Conservation (phyloP, 1,140 invertebrate genomes). For the Artemia franciscana region DNA sequence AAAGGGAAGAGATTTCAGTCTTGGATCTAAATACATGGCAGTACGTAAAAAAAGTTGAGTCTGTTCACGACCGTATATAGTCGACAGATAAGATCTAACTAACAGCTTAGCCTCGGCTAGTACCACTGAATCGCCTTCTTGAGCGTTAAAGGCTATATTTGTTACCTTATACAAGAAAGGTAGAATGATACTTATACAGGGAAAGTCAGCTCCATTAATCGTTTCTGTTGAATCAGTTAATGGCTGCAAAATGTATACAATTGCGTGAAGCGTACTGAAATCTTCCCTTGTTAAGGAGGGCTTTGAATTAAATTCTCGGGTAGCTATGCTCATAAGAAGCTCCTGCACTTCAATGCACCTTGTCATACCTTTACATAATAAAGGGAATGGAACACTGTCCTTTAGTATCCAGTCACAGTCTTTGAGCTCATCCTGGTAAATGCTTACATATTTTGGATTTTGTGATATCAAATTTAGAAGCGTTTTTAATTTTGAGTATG, state of each 20-base stretch:
- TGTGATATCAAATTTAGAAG: not conserved
- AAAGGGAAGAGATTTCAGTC: slow-evolving; percentile 8
- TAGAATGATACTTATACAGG: slow-evolving; percentile 6
- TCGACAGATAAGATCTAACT: slow-evolving; percentile 4
- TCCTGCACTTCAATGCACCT: no score
- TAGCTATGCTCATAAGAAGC: no score
- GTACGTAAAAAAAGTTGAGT: slow-evolving; percentile 5
- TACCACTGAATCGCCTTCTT: slow-evolving; percentile 3
- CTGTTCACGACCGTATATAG: slow-evolving; percentile 6
- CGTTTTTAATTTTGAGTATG: not conserved
- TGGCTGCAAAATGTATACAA: not conserved
- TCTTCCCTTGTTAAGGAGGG: no score
- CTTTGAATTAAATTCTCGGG: no score
- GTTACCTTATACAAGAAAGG: slow-evolving; percentile 9
- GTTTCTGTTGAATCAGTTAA: slow-evolving; percentile 8
- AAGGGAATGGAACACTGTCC: not conserved
- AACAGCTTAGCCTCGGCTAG: slow-evolving; percentile 6
- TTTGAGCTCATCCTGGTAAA: not conserved
- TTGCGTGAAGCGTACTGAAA: not conserved
- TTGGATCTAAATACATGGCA: slow-evolving; percentile 9
- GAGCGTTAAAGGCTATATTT: slow-evolving; percentile 2
- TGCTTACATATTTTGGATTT: not conserved
- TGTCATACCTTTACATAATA: not conserved
- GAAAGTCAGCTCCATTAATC: slow-evolving; percentile 6
- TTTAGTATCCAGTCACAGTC: not conserved